phyloP scores from a whole-genome alignment of 2,113 vertebrate genomes.

The Sinocyclocheilus anshuiensis region DNA sequence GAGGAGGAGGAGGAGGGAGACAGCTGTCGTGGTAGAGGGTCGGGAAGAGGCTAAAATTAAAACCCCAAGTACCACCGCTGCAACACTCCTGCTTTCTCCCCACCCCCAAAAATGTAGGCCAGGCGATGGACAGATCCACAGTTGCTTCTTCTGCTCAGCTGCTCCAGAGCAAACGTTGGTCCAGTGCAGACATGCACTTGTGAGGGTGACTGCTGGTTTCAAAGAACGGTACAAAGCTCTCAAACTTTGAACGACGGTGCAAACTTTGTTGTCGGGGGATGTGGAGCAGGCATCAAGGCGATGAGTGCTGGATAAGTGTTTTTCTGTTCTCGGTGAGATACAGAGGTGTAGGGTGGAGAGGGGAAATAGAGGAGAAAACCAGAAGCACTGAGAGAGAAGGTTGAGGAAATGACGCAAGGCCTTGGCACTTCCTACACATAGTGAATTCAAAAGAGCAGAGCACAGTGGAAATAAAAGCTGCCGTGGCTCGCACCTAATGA shows the following conservation, averaged over 20 bases:
- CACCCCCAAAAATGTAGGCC: conserved; percentile 56
- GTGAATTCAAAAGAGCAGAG: conserved; percentile 34
- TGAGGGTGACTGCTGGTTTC: not conserved
- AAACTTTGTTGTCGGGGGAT: conserved; percentile 2
- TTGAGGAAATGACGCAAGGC: conserved; percentile 70
- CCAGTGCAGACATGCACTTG: not conserved
- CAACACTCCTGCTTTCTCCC: conserved; percentile 49
- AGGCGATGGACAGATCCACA: conserved; percentile 48
- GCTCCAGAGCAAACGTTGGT: conserved; percentile 41
- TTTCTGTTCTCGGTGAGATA: conserved; percentile 23
- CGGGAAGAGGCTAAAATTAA: conserved; percentile 80
- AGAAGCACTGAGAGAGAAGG: conserved; percentile 57
- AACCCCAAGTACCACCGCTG: conserved; percentile 46
- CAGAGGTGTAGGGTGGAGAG: conserved; percentile 40
- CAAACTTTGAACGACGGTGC: not conserved
- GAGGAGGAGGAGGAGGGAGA: conserved; percentile 66
- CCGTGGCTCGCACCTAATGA: conserved; percentile 3
- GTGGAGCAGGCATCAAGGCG: conserved; percentile 3
- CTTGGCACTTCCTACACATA: conserved; percentile 52
- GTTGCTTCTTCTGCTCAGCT: conserved; percentile 65
- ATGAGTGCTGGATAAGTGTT: conserved; percentile 20
- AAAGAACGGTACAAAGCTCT: not conserved
- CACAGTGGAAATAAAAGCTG: conserved; percentile 6
- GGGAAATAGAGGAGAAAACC: conserved; percentile 43
- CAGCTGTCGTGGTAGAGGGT: conserved; percentile 82